Evolutionary conservation across 2,888 invertebrate genomes (phyloP).

Genomic region (Scaptomyza parva): DNA sequence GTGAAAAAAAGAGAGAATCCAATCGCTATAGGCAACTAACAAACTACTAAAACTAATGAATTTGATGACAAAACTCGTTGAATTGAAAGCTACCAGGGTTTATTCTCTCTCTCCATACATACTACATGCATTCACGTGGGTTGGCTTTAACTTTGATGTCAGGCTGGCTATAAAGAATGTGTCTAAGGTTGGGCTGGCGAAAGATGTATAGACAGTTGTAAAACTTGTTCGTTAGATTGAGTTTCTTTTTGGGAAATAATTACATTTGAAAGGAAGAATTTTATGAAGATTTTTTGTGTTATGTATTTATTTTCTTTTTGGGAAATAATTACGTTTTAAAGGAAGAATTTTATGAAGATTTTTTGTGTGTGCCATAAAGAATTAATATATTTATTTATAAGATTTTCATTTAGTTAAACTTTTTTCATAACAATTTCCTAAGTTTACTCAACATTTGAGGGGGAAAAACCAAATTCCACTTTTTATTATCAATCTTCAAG

Average conservation of each 20-base stretch:
- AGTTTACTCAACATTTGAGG: background rate
- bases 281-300: background rate
- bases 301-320: slow-evolving; percentile 9
- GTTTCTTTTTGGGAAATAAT: background rate
- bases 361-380: background rate
- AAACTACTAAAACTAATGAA: slow-evolving; percentile 59
- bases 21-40: slow-evolving; percentile 34
- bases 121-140: slow-evolving; percentile 45
- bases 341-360: background rate
- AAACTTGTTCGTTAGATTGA: slow-evolving; percentile 7
- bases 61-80: slow-evolving; percentile 77
- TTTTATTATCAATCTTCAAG: background rate
- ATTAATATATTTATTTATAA: background rate
- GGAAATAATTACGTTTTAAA: background rate
- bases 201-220: background rate
- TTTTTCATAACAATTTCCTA: background rate
- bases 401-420: background rate
- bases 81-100: slow-evolving; percentile 65
- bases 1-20: slow-evolving; percentile 19
- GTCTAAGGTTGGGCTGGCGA: background rate
- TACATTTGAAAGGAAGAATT: background rate
- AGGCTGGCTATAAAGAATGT: slow-evolving; percentile 14
- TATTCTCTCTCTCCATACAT: background rate
- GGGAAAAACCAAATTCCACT: background rate
- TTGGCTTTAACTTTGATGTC: slow-evolving; percentile 6